phyloP scores from a whole-genome alignment of 2,113 vertebrate genomes.

The Chinchilla lanigera region DNA sequence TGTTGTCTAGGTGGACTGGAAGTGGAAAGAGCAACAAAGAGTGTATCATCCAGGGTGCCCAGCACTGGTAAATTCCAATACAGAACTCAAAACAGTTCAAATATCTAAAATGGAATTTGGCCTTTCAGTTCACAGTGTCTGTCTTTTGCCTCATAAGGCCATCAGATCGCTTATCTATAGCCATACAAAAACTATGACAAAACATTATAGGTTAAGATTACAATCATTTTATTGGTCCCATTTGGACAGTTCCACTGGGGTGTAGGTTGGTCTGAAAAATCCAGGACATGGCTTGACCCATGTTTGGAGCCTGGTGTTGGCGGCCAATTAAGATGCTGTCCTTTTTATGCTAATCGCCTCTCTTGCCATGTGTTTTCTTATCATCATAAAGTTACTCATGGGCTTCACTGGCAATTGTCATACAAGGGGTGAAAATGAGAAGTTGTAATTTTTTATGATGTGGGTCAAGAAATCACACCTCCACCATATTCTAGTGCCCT shows the following conservation, averaged over 20 bases:
- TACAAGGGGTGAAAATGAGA: not conserved
- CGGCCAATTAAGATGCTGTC: not conserved
- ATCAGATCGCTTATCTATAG: not conserved
- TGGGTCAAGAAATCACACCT: not conserved
- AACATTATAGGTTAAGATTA: not conserved
- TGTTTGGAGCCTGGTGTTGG: not conserved
- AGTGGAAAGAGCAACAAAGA: not conserved
- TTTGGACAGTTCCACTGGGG: not conserved
- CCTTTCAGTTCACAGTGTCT: not conserved
- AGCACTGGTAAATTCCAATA: not conserved
- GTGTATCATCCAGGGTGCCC: not conserved
- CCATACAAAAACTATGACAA: not conserved
- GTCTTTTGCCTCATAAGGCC: not conserved
- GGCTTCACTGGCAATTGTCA: not conserved
- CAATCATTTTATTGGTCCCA: not conserved
- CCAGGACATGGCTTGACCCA: not conserved
- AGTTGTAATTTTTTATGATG: not conserved
- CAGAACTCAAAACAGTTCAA: not conserved
- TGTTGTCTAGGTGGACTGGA: not conserved
- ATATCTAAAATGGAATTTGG: not conserved
- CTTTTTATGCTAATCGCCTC: not conserved
- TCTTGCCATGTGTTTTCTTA: not conserved
- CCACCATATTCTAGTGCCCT: not conserved
- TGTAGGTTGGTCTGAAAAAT: not conserved
- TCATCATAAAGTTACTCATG: not conserved